phyloP scores from a whole-genome alignment of 1,140 invertebrate genomes.

The Bicyclus anynana region DNA sequence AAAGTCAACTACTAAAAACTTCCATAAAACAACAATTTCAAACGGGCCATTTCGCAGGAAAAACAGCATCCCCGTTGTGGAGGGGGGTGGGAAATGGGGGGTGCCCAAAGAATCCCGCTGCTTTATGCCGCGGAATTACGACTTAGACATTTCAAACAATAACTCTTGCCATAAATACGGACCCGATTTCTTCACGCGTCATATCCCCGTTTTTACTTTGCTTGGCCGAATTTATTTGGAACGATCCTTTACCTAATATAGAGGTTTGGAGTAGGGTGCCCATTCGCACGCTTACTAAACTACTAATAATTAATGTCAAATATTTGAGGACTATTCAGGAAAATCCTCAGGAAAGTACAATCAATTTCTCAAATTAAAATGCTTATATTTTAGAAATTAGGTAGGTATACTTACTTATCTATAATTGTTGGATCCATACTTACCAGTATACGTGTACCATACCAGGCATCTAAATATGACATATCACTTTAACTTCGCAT shows the following conservation, averaged over 20 bases:
- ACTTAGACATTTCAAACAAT: slow-evolving; percentile 78
- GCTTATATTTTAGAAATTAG: too few species aligned
- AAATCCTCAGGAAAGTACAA: too few species aligned
- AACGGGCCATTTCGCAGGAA: slow-evolving; percentile 75
- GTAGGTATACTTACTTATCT: too few species aligned
- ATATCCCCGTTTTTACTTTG: slow-evolving; percentile 64
- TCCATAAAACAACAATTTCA: slow-evolving; percentile 77
- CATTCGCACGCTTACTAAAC: too few species aligned
- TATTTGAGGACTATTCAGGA: too few species aligned
- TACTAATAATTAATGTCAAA: too few species aligned
- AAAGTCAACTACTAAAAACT: slow-evolving; percentile 77
- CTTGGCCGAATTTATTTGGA: slow-evolving; percentile 29
- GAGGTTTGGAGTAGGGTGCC: too few species aligned
- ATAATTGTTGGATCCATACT: too few species aligned
- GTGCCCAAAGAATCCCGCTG: slow-evolving; percentile 63
- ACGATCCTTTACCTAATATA: neutral
- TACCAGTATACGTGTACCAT: too few species aligned
- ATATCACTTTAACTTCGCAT: too few species aligned
- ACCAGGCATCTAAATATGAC: too few species aligned
- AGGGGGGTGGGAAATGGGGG: slow-evolving; percentile 29
- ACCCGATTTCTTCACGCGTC: slow-evolving; percentile 75
- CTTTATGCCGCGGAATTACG: slow-evolving; percentile 75
- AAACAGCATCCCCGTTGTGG: slow-evolving; percentile 66
- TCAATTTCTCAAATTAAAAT: too few species aligned
- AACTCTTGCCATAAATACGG: slow-evolving; percentile 72